Base-by-base conservation (phyloP, 2,888 invertebrate species). In the Cheilosia grossa region DNA sequence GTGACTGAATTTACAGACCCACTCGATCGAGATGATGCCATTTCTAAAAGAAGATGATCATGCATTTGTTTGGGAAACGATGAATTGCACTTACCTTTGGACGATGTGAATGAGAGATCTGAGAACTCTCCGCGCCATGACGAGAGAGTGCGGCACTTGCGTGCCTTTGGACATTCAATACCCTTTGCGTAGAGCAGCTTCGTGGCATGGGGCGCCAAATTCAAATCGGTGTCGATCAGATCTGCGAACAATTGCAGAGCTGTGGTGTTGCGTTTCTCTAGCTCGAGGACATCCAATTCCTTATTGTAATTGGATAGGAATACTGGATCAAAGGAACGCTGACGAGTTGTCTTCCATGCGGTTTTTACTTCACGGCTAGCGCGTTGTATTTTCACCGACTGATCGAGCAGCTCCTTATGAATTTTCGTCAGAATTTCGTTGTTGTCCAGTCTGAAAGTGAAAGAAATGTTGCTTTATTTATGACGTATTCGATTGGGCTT, bases 251-350 rank as follows among this genome's bases (percentile, higher is more conserved):
- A 92, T 87, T 94, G 93, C 2, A 95, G 89, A 0, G 93, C 93
- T 58, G 92, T 91, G 24, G 92, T 92, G 88, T 95, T 95, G 17
- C 93, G 92, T 80, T 94, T 94, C 88, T 93, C 93, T n/a, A 94
- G 88, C 87, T 94, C 94, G 19, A 93, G 92, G 10, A 94, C 90
- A 61, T 92, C 92, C 30, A 95, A 91, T 83, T 95, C 94, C 88
- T 89, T 89, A 40, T 91, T 90, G 72, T 88, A 91, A 9, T 87
- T 49, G 0, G 73, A 73, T 27, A 92, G 73, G 72, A 88, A 91
- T 0, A 90, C 89, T 0, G 70, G 73, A 64, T 90, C 89, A 2
- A 90, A 89, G 0, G 89, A 88, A 9, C 89, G 88, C 44, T 90
- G 89, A 15, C 88, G 89, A 4, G 90, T 87, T 5, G 88, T 88